Percentiles rank a stretch among this genome's conserved stretches.
phyloP scores from a whole-genome alignment of 2,888 invertebrate genomes.

The Eurytoma californica region DNA sequence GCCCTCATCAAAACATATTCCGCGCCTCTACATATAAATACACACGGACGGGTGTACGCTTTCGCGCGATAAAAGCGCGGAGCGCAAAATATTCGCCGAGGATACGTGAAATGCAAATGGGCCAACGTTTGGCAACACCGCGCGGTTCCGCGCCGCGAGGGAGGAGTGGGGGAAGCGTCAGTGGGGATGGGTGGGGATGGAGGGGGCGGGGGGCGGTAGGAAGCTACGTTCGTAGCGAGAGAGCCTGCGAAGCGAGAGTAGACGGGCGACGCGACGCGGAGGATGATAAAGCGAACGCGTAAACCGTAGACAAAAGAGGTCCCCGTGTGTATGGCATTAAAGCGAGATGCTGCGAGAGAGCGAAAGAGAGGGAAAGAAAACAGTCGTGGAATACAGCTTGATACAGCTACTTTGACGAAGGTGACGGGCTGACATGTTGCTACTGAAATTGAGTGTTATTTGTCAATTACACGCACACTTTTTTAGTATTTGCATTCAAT shows the following conservation, averaged over 20 bases:
- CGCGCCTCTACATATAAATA: background rate
- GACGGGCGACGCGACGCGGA: constrained; percentile 48
- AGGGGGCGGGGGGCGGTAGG: background rate
- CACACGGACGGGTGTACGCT: constrained; percentile 24
- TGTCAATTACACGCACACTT: no score
- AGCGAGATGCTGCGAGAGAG: constrained; percentile 14
- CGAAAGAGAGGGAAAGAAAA: constrained; percentile 55
- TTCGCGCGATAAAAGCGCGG: constrained; percentile 63
- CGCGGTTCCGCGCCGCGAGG: constrained; percentile 48
- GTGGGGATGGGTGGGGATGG: background rate
- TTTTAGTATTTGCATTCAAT: no score
- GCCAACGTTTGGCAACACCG: constrained; percentile 73
- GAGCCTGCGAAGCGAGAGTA: constrained; percentile 52
- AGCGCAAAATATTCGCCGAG: constrained; percentile 69
- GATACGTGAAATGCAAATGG: constrained; percentile 73
- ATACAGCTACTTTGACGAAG: no score
- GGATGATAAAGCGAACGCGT: constrained; percentile 48
- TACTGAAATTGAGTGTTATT: no score
- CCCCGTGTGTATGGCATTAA: constrained; percentile 38
- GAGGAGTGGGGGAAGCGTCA: background rate
- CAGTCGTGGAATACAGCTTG: background rate
- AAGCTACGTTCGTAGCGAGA: constrained; percentile 53
- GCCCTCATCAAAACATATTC: constrained; percentile 26
- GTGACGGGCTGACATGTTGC: no score
- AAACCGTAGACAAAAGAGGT: constrained; percentile 43